Percentiles rank a stretch among this genome's conserved stretches.
phyloP scores from a whole-genome alignment of 2,797 vertebrate species.

The Sebastolobus alascanus region DNA sequence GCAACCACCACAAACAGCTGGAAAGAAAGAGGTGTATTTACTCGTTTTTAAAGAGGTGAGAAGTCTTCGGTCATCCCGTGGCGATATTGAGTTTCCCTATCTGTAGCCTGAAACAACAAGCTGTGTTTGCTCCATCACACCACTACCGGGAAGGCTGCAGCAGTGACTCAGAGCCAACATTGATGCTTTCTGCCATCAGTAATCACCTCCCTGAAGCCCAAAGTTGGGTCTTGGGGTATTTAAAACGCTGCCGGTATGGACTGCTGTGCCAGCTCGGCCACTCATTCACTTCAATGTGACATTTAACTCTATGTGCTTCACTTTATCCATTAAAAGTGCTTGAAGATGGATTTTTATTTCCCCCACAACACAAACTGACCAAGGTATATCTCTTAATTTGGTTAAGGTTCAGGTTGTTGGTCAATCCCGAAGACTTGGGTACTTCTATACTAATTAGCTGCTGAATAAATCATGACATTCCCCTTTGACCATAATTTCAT shows the following conservation, averaged over 20 bases:
- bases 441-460: conserved; percentile 1
- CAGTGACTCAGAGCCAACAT: conserved; percentile 15
- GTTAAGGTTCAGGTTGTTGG: not conserved
- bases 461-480: not conserved
- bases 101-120: conserved; percentile 58
- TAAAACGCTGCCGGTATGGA: conserved; percentile 24
- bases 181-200: conserved; percentile 53
- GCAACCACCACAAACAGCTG: conserved; percentile 60
- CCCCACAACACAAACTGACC: not conserved
- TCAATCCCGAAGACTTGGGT: not conserved
- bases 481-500: not conserved
- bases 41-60: conserved; percentile 78
- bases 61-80: conserved; percentile 57
- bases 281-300: conserved; percentile 41
- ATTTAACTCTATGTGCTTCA: conserved; percentile 32
- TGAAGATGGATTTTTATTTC: conserved; percentile 6
- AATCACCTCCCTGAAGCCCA: conserved; percentile 51
- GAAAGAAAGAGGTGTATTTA: conserved; percentile 68
- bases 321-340: conserved; percentile 14
- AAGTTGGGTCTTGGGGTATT: conserved; percentile 28
- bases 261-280: conserved; percentile 22
- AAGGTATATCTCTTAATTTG: not conserved
- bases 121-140: conserved; percentile 42
- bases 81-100: conserved; percentile 58
- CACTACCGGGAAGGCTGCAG: conserved; percentile 10